Base-by-base conservation (phyloP, 2,888 invertebrate genomes). In the Synergus itoensis region DNA sequence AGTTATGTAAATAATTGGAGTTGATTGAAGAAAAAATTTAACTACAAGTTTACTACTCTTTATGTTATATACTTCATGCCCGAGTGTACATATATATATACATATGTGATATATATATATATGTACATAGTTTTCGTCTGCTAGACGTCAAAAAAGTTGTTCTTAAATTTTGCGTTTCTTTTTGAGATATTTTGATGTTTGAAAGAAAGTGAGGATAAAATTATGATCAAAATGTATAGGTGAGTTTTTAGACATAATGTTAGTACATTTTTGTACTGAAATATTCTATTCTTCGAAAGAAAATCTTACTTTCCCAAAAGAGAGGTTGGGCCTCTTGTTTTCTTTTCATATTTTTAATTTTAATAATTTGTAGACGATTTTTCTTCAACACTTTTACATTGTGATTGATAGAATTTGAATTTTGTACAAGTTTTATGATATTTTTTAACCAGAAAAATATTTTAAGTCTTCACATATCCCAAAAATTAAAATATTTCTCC, bases 71-170 rank as follows among this genome's bases (percentile, higher is more conserved):
- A n/a, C n/a, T n/a, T n/a, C n/a, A n/a, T n/a, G n/a, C n/a, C n/a
- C n/a, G n/a, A n/a, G n/a, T n/a, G n/a, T n/a, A n/a, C n/a, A n/a
- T n/a, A n/a, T n/a, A n/a, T n/a, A n/a, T n/a, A n/a, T n/a, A n/a
- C n/a, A n/a, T n/a, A n/a, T n/a, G n/a, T n/a, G n/a, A n/a, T n/a
- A n/a, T n/a, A n/a, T n/a, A n/a, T n/a, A n/a, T n/a, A n/a, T n/a
- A n/a, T n/a, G n/a, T n/a, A n/a, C n/a, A 28, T 28, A 28, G 2
- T 28, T 53, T 53, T 69, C 69, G 69, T 69, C 69, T 69, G 45
- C 69, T 69, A 69, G 36, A 63, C 36, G 45, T 69, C 45, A 67
- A 43, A 67, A 67, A 14, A 63, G 8, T 40, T 40, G 16, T 18
- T 45, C 11, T 7, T 9, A 1, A 36, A 64, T 67, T 14, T 18